A percentile compares a stretch with the other conserved stretches of the same genome.
Conservation (phyloP, 1,140 invertebrate genomes). For the Helicoverpa zea region DNA sequence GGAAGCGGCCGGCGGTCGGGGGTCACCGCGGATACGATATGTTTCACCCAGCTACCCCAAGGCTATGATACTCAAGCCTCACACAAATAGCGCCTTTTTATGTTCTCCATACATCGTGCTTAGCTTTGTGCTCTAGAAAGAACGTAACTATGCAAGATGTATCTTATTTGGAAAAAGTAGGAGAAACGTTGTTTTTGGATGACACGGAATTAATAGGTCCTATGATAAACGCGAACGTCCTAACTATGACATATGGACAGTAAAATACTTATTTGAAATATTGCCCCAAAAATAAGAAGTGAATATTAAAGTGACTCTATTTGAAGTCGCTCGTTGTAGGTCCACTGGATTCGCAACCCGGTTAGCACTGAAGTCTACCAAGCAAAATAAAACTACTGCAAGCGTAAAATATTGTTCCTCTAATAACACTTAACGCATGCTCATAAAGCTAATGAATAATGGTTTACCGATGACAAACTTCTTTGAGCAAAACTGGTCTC, state of each 20-base stretch:
- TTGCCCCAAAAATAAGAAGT: no score
- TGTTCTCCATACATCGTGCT: conserved; percentile 16
- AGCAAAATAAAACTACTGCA: no score
- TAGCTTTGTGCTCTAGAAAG: neutral
- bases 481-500: conserved; percentile 36
- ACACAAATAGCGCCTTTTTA: conserved; percentile 36
- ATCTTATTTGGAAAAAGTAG: neutral
- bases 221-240: no score
- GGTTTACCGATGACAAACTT: conserved; percentile 16
- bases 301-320: no score
- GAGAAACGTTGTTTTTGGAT: no score
- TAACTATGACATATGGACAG: no score
- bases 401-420: neutral
- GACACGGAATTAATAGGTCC: no score
- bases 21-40: conserved; percentile 74
- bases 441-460: conserved; percentile 21
- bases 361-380: no score
- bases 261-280: no score
- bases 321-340: no score
- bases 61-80: conserved; percentile 32
- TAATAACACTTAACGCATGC: neutral
- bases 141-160: neutral
- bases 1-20: conserved; percentile 75
- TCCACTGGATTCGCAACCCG: no score
- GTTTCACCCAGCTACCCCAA: conserved; percentile 58